Conservation (phyloP, 2,888 invertebrate genomes). For the Acrocera orbiculus region DNA sequence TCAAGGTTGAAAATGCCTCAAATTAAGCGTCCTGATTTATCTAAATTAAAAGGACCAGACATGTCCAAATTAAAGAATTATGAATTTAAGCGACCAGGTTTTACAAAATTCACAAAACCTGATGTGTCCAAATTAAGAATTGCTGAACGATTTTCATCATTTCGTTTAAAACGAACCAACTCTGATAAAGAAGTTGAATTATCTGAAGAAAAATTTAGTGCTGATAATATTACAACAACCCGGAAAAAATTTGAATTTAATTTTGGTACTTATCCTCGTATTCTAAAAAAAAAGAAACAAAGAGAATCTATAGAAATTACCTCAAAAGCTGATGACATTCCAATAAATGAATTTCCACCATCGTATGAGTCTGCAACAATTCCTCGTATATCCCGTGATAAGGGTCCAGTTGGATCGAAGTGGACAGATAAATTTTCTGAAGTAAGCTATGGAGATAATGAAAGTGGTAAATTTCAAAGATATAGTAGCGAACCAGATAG, state of each 20-base stretch:
- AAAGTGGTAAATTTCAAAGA: conserved; percentile 30
- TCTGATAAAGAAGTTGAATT: conserved; percentile 24
- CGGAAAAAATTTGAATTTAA: conserved; percentile 50
- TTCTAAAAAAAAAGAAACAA: conserved; percentile 34
- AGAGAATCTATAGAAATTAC: conserved; percentile 19
- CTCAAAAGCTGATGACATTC: conserved; percentile 36
- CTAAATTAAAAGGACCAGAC: conserved; percentile 25
- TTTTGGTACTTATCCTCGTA: conserved; percentile 60
- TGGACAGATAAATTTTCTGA: conserved; percentile 35
- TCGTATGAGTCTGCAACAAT: conserved; percentile 50
- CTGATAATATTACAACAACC: conserved; percentile 34
- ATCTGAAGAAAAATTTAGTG: no score
- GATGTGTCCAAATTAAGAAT: conserved; percentile 45
- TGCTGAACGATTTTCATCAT: conserved; percentile 44
- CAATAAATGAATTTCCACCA: conserved; percentile 40
- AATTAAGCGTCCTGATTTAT: conserved; percentile 32
- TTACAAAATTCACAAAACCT: conserved; percentile 34
- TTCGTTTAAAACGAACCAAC: conserved; percentile 34
- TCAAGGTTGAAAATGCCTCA: conserved; percentile 32
- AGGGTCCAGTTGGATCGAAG: conserved; percentile 33
- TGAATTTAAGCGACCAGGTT: conserved; percentile 26
- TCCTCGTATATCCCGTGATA: conserved; percentile 37
- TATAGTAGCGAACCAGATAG: conserved; percentile 27
- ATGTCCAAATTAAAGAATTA: conserved; percentile 18
- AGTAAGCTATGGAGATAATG: conserved; percentile 33